Evolutionary conservation across 2,113 vertebrate genomes (phyloP), one percentile per base, ranked within the genome.

Genomic region (Ginglymostoma cirratum): DNA sequence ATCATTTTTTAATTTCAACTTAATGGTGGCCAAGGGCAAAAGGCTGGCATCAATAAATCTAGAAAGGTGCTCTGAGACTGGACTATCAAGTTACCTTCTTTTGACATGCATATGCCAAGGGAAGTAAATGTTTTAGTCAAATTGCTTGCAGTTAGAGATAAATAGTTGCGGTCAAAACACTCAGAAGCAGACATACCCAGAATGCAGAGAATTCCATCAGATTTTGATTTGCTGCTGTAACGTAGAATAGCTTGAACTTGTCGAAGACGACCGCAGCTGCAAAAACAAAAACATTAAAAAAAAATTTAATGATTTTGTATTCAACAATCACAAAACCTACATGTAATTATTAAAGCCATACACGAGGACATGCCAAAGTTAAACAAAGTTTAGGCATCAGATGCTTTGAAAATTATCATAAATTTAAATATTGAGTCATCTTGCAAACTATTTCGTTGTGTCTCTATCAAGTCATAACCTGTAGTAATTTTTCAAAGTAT

Each of bases 131-230:
- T 17, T 90, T 34, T 38, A 42, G n/a, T 19, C 4, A 90, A 90
- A 30, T 61, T 23, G n/a, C 2, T 38, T 66, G 21, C n/a, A 8
- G 0, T 66, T 38, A 3, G 17, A 66, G 96, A 96, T 96, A 96
- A 96, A 96, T 96, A 96, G 14, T 93, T 93, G 34, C 66, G 61
- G 30, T 66, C n/a, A 65, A 93, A 93, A 55, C 96, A 94, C 96
- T 96, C 89, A 96, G 89, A 96, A 42, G 52, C 70, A 94, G 65
- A 96, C 97, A 97, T 95, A 99, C 99, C 99, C 38, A 99, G 97
- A 96, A 99, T 98, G 97, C 99, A 99, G 96, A 99, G 98, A 96
- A 99, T 98, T 90, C 98, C 99, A 96, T 99, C 99, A 0, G 98
- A 98, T 38, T 96, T 97, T 96, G 98, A 97, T 96, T 98, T 97